Conservation (phyloP, 2,797 vertebrate species). For the Nasua narica region DNA sequence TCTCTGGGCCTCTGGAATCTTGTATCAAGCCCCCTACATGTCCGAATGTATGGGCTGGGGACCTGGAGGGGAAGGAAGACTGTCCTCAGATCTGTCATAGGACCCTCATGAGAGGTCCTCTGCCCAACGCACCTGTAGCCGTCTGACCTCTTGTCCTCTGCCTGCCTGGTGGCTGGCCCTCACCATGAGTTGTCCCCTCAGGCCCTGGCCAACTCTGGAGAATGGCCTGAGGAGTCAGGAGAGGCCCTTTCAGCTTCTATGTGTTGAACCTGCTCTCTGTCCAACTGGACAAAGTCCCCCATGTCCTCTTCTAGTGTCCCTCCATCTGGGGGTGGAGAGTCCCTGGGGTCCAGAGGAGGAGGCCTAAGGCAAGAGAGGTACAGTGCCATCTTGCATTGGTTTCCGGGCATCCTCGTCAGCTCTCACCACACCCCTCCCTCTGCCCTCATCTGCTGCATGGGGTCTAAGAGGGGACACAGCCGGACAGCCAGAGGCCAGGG, state of each 20-base stretch:
- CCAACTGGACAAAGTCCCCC: neutral
- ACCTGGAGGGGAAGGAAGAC: neutral
- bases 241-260: neutral
- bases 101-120: neutral
- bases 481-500: neutral
- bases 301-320: neutral
- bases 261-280: neutral
- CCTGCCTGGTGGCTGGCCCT: neutral
- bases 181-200: neutral
- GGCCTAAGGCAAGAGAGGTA: neutral
- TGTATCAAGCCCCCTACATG: too few species aligned
- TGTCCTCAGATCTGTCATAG: neutral
- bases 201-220: neutral
- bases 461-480: neutral
- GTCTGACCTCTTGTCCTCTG: neutral
- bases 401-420: neutral
- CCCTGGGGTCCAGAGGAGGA: neutral
- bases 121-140: neutral
- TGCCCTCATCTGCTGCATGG: too few species aligned
- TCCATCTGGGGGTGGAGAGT: neutral
- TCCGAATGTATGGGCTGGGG: fast-evolving
- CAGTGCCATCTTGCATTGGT: neutral
- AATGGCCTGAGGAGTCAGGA: neutral
- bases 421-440: neutral
- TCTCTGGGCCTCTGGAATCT: neutral